Conservation (phyloP, 2,113 vertebrate genomes). For the Tichodroma muraria region DNA sequence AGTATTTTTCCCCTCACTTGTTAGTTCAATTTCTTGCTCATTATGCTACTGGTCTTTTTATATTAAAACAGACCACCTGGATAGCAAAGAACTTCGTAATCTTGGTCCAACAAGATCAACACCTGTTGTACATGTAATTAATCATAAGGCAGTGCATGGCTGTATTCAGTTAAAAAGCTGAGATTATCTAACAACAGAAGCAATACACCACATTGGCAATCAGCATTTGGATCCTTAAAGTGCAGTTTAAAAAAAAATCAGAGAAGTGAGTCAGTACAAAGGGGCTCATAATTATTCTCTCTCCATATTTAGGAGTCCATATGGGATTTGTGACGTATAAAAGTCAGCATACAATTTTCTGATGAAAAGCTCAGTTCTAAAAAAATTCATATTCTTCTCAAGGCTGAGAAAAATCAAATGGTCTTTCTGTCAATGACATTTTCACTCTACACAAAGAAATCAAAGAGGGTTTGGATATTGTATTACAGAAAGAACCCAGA, state of each 20-base stretch:
- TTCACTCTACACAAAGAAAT: neutral
- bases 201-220: slow-evolving; percentile 7
- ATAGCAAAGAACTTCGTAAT: slow-evolving; percentile 59
- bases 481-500: slow-evolving; percentile 1
- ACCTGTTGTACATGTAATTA: slow-evolving; percentile 62
- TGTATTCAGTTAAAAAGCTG: slow-evolving; percentile 37
- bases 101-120: slow-evolving; percentile 59
- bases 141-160: slow-evolving; percentile 26
- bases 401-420: slow-evolving; percentile 36
- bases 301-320: slow-evolving; percentile 60
- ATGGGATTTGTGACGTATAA: slow-evolving; percentile 62
- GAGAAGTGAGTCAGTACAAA: slow-evolving; percentile 60
- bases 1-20: neutral
- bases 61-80: slow-evolving; percentile 67
- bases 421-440: slow-evolving; percentile 35
- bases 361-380: slow-evolving; percentile 51
- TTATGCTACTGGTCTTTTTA: slow-evolving; percentile 63
- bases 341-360: slow-evolving; percentile 54
- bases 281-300: slow-evolving; percentile 61
- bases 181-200: slow-evolving; percentile 55
- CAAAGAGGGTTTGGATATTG: neutral
- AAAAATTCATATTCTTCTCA: slow-evolving; percentile 14
- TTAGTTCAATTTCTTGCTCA: slow-evolving; percentile 61
- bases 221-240: slow-evolving; percentile 43
- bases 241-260: slow-evolving; percentile 27